Evolutionary conservation across 2,113 vertebrate species (phyloP).

Genomic region (Mystacornis crossleyi): DNA sequence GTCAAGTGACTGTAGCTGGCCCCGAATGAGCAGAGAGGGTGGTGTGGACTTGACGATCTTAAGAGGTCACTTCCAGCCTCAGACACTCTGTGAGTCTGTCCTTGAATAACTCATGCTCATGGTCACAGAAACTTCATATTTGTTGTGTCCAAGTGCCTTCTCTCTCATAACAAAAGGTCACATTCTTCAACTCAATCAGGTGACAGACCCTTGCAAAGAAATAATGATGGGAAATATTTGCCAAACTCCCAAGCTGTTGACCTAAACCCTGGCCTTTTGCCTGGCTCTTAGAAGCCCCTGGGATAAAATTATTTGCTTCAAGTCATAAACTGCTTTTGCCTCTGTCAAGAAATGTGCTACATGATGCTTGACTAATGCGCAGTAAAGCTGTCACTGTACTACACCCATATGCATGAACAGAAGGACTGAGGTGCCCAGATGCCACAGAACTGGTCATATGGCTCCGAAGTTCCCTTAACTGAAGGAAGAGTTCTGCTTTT

Average conservation of each 20-base stretch:
- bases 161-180: not conserved
- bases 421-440: slow-evolving; percentile 38
- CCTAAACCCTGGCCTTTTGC: slow-evolving; percentile 1
- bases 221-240: not conserved
- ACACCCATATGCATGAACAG: slow-evolving; percentile 50
- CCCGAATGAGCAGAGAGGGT: not conserved
- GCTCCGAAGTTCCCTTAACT: not conserved
- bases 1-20: not conserved
- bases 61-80: not conserved
- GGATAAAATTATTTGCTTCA: slow-evolving; percentile 31
- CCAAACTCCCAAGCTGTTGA: slow-evolving; percentile 1
- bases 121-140: not conserved
- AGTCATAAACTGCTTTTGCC: slow-evolving; percentile 24
- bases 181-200: not conserved
- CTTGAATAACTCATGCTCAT: not conserved
- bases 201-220: not conserved
- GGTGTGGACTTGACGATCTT: accelerated
- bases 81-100: not conserved
- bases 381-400: slow-evolving; percentile 43
- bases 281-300: slow-evolving; percentile 1
- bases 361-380: slow-evolving; percentile 19
- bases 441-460: slow-evolving; percentile 1
- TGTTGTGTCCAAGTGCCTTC: not conserved
- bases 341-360: slow-evolving; percentile 19
- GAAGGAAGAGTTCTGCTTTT: not conserved